Conservation (phyloP, 1,140 invertebrate species). For the Temnothorax nylanderi region DNA sequence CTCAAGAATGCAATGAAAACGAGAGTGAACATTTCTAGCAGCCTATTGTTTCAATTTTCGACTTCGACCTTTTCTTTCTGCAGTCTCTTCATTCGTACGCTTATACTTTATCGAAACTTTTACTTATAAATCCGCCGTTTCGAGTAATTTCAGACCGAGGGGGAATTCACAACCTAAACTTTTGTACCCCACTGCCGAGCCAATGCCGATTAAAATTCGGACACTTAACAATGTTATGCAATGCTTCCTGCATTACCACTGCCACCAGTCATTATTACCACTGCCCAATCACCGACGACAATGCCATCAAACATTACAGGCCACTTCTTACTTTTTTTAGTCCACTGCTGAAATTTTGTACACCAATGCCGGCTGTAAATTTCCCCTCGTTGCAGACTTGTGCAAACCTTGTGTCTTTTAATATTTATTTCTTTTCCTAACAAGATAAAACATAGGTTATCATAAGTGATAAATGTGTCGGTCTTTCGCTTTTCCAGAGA, state of each 20-base stretch:
- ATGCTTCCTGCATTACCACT: no score
- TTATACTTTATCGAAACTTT: not conserved
- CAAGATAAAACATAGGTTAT: not conserved
- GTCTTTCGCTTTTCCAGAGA: not conserved
- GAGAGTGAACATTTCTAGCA: slow-evolving; percentile 22
- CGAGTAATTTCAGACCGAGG: not conserved
- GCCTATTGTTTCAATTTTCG: not conserved
- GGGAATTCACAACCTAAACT: no score
- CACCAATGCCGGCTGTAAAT: no score
- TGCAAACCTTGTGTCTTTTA: not conserved
- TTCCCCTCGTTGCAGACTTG: no score
- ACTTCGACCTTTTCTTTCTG: not conserved
- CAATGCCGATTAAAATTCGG: no score
- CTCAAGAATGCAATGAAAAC: slow-evolving; percentile 54
- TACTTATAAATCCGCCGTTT: not conserved
- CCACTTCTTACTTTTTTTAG: no score
- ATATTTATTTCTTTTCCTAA: not conserved
- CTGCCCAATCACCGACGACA: no score
- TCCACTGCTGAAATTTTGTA: no score
- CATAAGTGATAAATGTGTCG: not conserved
- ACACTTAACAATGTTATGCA: no score
- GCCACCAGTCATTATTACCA: no score
- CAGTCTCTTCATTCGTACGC: not conserved
- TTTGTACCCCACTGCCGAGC: no score
- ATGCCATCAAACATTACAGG: no score